A percentile compares a stretch with the other conserved stretches of the same genome.
phyloP scores from a whole-genome alignment of 2,888 invertebrate genomes.

The Phoenoteleia sp. region DNA sequence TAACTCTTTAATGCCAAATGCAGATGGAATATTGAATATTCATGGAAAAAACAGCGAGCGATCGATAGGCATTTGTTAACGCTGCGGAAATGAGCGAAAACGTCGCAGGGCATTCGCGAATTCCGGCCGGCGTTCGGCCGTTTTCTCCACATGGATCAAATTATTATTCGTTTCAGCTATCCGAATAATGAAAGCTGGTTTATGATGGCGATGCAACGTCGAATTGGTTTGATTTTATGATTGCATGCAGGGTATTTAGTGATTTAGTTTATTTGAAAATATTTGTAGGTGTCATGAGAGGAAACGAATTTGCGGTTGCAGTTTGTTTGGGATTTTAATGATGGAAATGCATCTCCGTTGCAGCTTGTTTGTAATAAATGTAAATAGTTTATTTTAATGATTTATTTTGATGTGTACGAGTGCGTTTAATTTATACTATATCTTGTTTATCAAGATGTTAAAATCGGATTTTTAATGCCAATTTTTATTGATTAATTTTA shows the following conservation, averaged over 20 bases:
- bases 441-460: too few species aligned
- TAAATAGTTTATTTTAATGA: too few species aligned
- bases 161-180: conserved; percentile 43
- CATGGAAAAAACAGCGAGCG: conserved; percentile 47
- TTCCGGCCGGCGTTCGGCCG: background rate
- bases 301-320: background rate
- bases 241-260: too few species aligned
- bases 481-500: too few species aligned
- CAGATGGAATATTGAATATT: conserved; percentile 63
- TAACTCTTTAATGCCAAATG: conserved; percentile 47
- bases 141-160: conserved; percentile 11
- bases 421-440: too few species aligned
- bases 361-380: too few species aligned
- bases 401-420: too few species aligned
- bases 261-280: too few species aligned
- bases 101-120: background rate
- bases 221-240: conserved; percentile 4
- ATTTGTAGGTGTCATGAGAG: conserved; percentile 5
- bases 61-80: conserved; percentile 55
- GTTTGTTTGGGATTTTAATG: too few species aligned
- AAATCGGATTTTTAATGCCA: too few species aligned
- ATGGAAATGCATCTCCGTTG: too few species aligned
- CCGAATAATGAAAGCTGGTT: conserved; percentile 28
- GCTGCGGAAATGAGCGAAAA: conserved; percentile 35
- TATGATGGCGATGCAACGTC: background rate